Evolutionary conservation across 2,113 vertebrate species (phyloP).

Genomic region (Corapipo altera): DNA sequence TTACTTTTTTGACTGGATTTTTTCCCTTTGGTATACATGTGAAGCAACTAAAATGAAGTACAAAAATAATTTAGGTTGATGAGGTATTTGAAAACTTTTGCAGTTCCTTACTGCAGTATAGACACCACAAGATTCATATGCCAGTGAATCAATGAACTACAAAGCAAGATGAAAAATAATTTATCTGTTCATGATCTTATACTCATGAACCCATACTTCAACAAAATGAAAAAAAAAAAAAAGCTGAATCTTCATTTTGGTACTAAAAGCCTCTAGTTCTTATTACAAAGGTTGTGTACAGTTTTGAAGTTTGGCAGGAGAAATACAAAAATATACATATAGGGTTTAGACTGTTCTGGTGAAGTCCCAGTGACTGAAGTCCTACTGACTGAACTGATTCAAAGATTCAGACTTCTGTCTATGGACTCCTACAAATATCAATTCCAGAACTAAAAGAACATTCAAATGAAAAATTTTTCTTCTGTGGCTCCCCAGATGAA

Average conservation of each 20-base stretch:
- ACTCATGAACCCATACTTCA: background rate
- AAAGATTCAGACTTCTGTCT: background rate
- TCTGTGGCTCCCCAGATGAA: background rate
- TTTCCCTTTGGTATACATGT: fast-evolving
- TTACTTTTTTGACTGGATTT: background rate
- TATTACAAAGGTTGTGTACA: background rate
- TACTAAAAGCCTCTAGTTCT: background rate
- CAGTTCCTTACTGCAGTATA: background rate
- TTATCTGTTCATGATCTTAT: background rate
- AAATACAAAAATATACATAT: background rate
- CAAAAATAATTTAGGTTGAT: background rate
- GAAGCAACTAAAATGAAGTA: background rate
- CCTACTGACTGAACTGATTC: background rate
- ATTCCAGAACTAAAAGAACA: background rate
- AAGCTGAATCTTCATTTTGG: background rate
- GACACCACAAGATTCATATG: background rate
- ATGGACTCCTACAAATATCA: background rate
- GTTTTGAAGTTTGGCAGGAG: background rate
- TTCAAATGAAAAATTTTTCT: background rate
- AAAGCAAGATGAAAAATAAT: background rate
- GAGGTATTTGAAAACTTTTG: background rate
- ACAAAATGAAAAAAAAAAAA: background rate
- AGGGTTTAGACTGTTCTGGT: background rate
- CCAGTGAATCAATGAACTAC: background rate
- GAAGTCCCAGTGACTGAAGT: background rate